Evolutionary conservation across 2,888 invertebrate genomes (phyloP).

Genomic region (Coleophora flavipennella): DNA sequence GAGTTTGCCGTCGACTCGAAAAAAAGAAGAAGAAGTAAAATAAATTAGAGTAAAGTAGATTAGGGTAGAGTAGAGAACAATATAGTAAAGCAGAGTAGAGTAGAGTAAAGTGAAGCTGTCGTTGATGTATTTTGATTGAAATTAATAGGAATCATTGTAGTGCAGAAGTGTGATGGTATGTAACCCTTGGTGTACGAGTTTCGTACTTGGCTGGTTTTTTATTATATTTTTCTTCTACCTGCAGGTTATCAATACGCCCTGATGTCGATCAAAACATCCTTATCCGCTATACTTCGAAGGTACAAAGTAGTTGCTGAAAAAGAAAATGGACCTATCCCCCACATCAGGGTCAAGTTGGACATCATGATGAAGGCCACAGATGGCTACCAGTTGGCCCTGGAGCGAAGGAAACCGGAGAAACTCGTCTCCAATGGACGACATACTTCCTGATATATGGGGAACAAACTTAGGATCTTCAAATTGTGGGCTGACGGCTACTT

Average conservation of each 20-base stretch:
- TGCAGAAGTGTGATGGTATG: no score
- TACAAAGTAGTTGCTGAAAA: conserved; percentile 36
- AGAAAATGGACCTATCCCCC: conserved; percentile 33
- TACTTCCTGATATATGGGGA: neutral
- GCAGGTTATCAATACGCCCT: conserved; percentile 58
- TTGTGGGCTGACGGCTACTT: no score
- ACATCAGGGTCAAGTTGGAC: conserved; percentile 48
- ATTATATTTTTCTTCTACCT: neutral
- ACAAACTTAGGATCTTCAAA: no score
- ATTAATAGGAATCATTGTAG: no score
- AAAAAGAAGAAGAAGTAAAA: no score
- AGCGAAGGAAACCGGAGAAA: conserved; percentile 23
- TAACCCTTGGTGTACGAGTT: no score
- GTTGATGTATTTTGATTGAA: no score
- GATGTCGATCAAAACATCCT: conserved; percentile 51
- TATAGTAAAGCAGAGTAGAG: no score
- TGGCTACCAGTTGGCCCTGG: conserved; percentile 40
- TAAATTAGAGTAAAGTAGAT: no score
- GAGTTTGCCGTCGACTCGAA: no score
- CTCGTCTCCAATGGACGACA: neutral
- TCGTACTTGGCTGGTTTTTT: neutral
- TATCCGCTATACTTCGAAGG: conserved; percentile 34
- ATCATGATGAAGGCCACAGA: conserved; percentile 61
- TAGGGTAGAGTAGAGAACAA: no score
- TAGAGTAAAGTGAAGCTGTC: no score